Conservation (phyloP, 1,140 invertebrate genomes). For the Drosophila asahinai region DNA sequence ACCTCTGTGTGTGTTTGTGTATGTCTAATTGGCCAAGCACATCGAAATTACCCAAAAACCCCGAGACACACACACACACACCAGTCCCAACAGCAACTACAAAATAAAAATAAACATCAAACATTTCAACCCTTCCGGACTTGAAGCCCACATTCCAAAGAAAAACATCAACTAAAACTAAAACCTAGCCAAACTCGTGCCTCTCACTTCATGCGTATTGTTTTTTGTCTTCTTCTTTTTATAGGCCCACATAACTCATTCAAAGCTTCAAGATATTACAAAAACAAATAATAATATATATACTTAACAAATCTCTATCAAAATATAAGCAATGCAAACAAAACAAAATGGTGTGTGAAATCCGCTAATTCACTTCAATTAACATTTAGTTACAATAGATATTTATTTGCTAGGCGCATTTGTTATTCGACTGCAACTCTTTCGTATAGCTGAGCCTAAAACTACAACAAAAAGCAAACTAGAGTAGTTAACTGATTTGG, state of each 20-base stretch:
- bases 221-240: slow-evolving; percentile 59
- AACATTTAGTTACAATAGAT: slow-evolving; percentile 20
- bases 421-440: slow-evolving; percentile 41
- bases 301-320: slow-evolving; percentile 35
- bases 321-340: slow-evolving; percentile 35
- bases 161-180: slow-evolving; percentile 8
- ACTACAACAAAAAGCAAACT: slow-evolving; percentile 33
- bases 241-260: slow-evolving; percentile 63
- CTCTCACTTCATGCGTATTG: slow-evolving; percentile 62
- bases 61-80: slow-evolving; percentile 19
- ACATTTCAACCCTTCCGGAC: slow-evolving; percentile 28
- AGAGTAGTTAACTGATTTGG: slow-evolving; percentile 76
- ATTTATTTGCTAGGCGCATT: slow-evolving; percentile 25
- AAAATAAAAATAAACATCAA: slow-evolving; percentile 40
- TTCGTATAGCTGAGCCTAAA: slow-evolving; percentile 47
- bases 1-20: slow-evolving; percentile 64
- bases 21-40: slow-evolving; percentile 71
- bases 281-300: slow-evolving; percentile 5
- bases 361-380: slow-evolving; percentile 25
- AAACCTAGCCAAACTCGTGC: slow-evolving; percentile 36
- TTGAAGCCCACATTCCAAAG: slow-evolving; percentile 17
- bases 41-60: slow-evolving; percentile 43
- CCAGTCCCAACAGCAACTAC: slow-evolving; percentile 23
- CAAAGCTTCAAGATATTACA: slow-evolving; percentile 59
- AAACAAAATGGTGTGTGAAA: slow-evolving; percentile 78